Evolutionary conservation across 2,888 invertebrate species (phyloP).

Genomic region (Drosophila picticornis): DNA sequence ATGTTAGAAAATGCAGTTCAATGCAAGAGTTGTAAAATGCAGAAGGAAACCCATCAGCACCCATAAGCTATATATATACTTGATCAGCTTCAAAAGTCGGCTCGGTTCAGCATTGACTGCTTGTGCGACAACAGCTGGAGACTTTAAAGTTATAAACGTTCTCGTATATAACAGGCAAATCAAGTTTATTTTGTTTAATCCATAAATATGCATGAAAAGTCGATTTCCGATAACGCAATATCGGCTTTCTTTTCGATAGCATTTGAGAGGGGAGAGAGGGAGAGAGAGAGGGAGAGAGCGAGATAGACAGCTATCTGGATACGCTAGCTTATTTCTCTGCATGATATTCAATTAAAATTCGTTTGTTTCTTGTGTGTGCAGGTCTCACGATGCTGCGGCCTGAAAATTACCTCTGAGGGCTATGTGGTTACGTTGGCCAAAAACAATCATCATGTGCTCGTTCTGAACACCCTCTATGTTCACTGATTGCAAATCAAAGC

Average conservation of each 20-base stretch:
- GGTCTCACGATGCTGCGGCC: constrained; percentile 98
- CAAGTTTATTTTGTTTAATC: not conserved
- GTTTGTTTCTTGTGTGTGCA: constrained; percentile 81
- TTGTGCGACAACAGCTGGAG: not conserved
- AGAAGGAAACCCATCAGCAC: not conserved
- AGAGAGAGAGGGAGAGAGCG: not conserved
- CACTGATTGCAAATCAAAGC: constrained; percentile 89
- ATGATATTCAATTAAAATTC: constrained; percentile 1
- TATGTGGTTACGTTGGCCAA: constrained; percentile 98
- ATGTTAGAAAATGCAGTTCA: no score
- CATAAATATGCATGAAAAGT: not conserved
- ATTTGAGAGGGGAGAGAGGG: not conserved
- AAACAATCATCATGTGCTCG: constrained; percentile 99
- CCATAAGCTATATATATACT: not conserved
- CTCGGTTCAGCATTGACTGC: not conserved
- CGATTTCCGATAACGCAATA: no score
- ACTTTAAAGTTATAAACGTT: not conserved
- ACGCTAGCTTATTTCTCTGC: not conserved
- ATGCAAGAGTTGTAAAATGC: not conserved
- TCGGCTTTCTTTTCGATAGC: not conserved
- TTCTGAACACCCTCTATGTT: constrained; percentile 97
- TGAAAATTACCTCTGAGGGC: constrained; percentile 98
- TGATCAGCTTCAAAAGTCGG: not conserved
- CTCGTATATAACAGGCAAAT: not conserved
- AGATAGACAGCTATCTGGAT: not conserved